A percentile compares a stretch with the other conserved stretches of the same genome.
These are phyloP conservation scores for Ephydatia muelleri DNA, from an alignment of 37 sponge, comb jelly and placozoan genomes.

Conservation along the genomic window DNA sequence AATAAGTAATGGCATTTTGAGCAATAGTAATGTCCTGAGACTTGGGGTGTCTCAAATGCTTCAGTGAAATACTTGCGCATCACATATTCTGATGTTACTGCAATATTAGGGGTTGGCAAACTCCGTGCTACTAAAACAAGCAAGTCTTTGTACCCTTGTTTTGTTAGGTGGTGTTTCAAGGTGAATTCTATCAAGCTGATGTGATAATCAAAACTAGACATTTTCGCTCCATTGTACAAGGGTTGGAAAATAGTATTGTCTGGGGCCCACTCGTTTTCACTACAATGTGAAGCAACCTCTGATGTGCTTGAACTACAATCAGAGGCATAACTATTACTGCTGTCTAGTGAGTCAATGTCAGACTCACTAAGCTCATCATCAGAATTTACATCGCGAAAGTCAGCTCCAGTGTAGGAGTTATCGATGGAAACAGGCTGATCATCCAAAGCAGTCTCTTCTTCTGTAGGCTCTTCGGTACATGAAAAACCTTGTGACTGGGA, in stretches of 20 bases:
- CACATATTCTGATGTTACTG: background rate
- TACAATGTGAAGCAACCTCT: background rate
- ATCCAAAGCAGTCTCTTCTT: background rate
- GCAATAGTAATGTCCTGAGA: background rate
- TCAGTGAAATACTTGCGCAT: background rate
- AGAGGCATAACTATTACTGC: background rate
- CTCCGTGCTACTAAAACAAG: background rate
- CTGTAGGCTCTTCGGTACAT: background rate
- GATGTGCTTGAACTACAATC: background rate
- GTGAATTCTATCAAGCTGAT: background rate
- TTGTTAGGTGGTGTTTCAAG: background rate
- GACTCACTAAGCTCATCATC: background rate
- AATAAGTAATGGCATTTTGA: background rate
- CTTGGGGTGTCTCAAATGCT: background rate
- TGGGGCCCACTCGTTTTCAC: background rate
- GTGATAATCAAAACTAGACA: background rate
- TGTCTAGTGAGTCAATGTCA: background rate
- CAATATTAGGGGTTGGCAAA: background rate
- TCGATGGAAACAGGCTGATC: too few relatives aligned
- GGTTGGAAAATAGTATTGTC: background rate
- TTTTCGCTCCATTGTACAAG: background rate
- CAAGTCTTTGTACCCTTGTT: background rate
- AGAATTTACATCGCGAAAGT: background rate
- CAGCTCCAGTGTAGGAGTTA: background rate
- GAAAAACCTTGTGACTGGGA: background rate